Percentiles rank a stretch among this genome's conserved stretches.
Conservation (phyloP, 2,113 vertebrate genomes). For the Cnemophilus loriae region DNA sequence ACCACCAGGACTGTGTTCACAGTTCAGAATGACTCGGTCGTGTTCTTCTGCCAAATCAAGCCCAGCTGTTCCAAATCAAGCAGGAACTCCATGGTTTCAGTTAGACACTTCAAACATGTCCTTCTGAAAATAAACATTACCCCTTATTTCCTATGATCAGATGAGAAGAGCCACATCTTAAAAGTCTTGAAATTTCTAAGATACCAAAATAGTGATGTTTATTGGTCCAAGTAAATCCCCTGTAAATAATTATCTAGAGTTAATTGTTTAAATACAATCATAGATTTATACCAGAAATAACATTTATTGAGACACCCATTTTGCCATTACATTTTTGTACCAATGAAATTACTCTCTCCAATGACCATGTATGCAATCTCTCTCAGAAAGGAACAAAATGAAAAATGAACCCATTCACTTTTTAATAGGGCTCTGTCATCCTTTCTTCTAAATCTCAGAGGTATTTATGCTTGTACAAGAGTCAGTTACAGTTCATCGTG, state of each 20-base stretch:
- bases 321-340: background rate
- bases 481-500: background rate
- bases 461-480: background rate
- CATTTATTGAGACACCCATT: background rate
- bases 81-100: background rate
- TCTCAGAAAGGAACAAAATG: background rate
- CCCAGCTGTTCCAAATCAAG: background rate
- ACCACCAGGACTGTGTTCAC: background rate
- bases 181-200: background rate
- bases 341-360: background rate
- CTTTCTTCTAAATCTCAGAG: background rate
- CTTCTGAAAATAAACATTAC: background rate
- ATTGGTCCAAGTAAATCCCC: background rate
- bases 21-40: background rate
- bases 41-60: background rate
- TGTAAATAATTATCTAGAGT: background rate
- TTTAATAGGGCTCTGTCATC: background rate
- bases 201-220: background rate
- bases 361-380: background rate
- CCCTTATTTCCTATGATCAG: background rate
- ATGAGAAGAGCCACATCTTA: background rate
- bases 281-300: background rate
- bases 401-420: background rate
- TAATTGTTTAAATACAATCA: background rate
- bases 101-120: background rate